A percentile compares a stretch with the other conserved stretches of the same genome.
phyloP scores from a whole-genome alignment of 1,140 invertebrate species.

The Drosophila punjabiensis region DNA sequence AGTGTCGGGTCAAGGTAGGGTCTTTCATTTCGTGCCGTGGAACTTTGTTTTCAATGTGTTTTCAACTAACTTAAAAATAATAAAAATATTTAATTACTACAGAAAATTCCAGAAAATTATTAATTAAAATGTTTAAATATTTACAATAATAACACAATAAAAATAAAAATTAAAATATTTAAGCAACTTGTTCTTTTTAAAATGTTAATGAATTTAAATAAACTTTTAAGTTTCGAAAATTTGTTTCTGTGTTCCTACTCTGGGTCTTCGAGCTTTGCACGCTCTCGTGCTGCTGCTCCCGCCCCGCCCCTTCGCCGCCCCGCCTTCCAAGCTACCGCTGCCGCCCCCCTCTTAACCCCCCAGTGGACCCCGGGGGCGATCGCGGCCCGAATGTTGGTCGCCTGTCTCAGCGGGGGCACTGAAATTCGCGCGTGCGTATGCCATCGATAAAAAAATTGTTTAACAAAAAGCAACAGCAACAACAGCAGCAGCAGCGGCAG shows the following conservation, averaged over 20 bases:
- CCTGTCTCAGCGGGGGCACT: slow-evolving; percentile 71
- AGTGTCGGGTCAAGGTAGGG: no score
- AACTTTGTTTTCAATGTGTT: no score
- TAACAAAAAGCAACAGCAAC: slow-evolving; percentile 64
- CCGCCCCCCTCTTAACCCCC: not conserved
- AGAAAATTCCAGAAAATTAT: no score
- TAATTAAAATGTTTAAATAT: no score
- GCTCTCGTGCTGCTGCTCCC: slow-evolving; percentile 72
- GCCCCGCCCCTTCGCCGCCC: slow-evolving; percentile 1
- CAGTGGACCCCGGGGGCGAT: slow-evolving; percentile 40
- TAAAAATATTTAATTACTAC: no score
- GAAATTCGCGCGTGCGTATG: slow-evolving; percentile 82
- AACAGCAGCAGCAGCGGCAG: slow-evolving; percentile 32
- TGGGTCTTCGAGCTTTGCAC: slow-evolving; percentile 74
- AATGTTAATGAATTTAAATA: not conserved
- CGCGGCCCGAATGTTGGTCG: slow-evolving; percentile 64
- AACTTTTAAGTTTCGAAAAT: not conserved
- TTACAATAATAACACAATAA: no score
- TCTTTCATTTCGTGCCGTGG: no score
- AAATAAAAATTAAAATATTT: no score
- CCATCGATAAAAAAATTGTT: slow-evolving; percentile 82
- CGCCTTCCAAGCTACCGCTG: not conserved
- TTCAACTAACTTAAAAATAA: no score
- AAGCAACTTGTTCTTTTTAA: no score
- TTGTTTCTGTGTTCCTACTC: slow-evolving; percentile 45